Evolutionary conservation across 2,888 invertebrate species (phyloP), one percentile per base, ranked within the genome.

Genomic region (Pachydiplax longipennis): DNA sequence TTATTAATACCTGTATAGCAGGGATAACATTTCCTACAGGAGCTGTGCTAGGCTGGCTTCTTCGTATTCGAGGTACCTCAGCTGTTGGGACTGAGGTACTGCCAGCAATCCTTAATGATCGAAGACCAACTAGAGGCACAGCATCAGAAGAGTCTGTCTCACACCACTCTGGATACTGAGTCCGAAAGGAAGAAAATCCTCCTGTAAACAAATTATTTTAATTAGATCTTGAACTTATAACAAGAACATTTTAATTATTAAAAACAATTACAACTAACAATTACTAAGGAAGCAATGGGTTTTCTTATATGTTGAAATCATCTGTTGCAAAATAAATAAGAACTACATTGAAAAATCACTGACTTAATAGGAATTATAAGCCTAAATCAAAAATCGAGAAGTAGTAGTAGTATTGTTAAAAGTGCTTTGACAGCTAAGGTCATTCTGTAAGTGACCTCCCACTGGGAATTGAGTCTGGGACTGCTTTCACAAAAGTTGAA

Each of bases 101-200:
- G 90, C 96, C 95, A 10, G 96, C 96, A 94, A 97, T 97, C 92
- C 97, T 96, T 91, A 97, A 95, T 90, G 97, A 97, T 93, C 97
- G 96, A 93, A 94, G 94, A 93, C 96, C 96, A 95, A 96, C 95
- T 92, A 96, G 94, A 92, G 96, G 95, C 92, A 95, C 95, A 91
- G 93, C 96, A 93, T 95, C 91, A 40, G 93, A 93, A 91, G 96
- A 95, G 92, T 96, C 96, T 90, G 97, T 96, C 93, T 98, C 98
- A 94, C 98, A 98, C 97, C 98, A 98, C 94, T 98, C 98, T 65
- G 98, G 98, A 94, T 97, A 98, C 92, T 96, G 95, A 92, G 97
- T 96, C 92, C 96, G 96, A 95, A 98, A 99, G 93, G 96, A 96
- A 92, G 95, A 95, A 93, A 98, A 98, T 92, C 98, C 98, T 94